phyloP scores from a whole-genome alignment of 2,113 vertebrate genomes.

The Ginglymostoma cirratum region DNA sequence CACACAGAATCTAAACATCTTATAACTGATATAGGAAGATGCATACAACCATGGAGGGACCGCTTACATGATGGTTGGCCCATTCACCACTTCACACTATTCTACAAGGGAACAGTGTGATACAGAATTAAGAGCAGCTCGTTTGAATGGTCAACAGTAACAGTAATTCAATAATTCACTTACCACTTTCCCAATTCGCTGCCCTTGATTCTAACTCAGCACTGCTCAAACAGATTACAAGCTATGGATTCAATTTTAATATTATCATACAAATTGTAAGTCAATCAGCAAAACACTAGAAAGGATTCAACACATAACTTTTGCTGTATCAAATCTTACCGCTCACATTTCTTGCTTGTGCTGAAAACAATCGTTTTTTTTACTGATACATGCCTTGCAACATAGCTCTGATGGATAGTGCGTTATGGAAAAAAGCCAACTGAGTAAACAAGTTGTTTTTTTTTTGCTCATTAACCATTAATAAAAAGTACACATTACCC shows the following conservation, averaged over 20 bases:
- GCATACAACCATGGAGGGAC: background rate
- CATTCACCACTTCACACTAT: background rate
- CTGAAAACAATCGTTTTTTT: background rate
- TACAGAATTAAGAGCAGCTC: background rate
- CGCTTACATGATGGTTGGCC: background rate
- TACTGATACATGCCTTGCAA: background rate
- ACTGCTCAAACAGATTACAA: background rate
- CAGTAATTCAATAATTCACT: background rate
- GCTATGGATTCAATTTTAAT: background rate
- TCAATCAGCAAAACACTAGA: background rate
- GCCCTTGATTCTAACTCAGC: background rate
- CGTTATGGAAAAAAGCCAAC: background rate
- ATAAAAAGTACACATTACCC: slow-evolving; percentile 10
- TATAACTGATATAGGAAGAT: background rate
- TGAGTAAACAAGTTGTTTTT: background rate
- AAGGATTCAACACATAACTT: background rate
- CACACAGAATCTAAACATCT: background rate
- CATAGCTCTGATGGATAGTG: background rate
- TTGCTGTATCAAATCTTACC: background rate
- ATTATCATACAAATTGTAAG: background rate
- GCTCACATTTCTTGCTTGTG: background rate
- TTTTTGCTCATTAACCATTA: slow-evolving; percentile 17
- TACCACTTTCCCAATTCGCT: background rate
- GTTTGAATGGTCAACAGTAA: background rate
- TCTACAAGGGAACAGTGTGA: background rate